These are phyloP conservation scores for Heliconius ethilla DNA, from an alignment of 2,888 invertebrate species.

Conservation along the genomic window DNA sequence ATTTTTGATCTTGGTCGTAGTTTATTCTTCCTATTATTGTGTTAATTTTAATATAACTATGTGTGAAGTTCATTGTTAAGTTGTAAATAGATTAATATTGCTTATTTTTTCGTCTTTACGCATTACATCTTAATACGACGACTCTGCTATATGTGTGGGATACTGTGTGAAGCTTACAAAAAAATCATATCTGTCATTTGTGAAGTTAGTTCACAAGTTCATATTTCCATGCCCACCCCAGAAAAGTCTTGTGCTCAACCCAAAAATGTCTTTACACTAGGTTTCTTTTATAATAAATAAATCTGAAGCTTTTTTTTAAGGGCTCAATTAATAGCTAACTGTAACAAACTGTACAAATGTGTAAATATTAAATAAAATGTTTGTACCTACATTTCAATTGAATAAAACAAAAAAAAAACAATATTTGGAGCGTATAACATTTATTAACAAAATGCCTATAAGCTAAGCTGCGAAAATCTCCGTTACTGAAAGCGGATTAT, in stretches of 20 bases:
- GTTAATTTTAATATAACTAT: conserved; percentile 2
- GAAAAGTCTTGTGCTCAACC: no score
- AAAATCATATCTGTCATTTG: no score
- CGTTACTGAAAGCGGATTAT: conserved; percentile 15
- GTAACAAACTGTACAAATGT: no score
- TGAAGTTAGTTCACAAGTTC: no score
- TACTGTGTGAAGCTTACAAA: no score
- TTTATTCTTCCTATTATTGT: conserved; percentile 22
- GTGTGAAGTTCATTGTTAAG: background rate
- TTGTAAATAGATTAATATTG: background rate
- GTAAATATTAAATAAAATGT: background rate
- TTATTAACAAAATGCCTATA: conserved; percentile 15
- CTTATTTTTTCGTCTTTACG: background rate
- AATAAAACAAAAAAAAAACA: background rate
- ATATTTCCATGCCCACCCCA: no score
- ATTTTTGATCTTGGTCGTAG: conserved; percentile 22
- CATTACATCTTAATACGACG: background rate
- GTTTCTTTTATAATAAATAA: no score
- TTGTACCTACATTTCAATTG: background rate
- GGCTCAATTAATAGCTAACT: no score
- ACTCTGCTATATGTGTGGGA: no score
- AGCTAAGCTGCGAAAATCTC: conserved; percentile 18
- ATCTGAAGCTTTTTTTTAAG: no score
- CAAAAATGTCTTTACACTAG: no score
- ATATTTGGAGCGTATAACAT: conserved; percentile 9